These are phyloP conservation scores for Ranitomeya variabilis DNA, from an alignment of 2,113 vertebrate genomes.

Conservation along the genomic window DNA sequence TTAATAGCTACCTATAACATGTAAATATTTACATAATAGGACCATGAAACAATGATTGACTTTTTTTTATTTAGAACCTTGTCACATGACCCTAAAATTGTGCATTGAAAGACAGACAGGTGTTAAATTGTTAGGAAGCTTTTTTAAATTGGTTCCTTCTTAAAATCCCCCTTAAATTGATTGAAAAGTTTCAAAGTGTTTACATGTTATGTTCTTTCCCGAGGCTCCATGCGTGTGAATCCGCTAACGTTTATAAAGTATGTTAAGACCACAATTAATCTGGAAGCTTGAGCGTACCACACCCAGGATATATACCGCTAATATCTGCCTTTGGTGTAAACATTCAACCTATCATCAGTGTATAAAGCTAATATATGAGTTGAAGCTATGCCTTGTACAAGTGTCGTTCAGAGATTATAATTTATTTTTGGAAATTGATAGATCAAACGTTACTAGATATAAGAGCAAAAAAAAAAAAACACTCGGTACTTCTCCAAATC, in stretches of 20 bases:
- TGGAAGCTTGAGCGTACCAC: conserved; percentile 21
- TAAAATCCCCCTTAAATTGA: conserved; percentile 24
- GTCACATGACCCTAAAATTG: neutral
- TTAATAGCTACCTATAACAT: neutral
- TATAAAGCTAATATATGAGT: neutral
- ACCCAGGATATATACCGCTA: conserved; percentile 25
- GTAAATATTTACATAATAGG: neutral
- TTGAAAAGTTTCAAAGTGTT: conserved; percentile 37
- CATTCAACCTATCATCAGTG: neutral
- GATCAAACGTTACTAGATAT: neutral
- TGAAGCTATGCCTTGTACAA: neutral
- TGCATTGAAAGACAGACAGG: neutral
- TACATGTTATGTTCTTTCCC: conserved; percentile 27
- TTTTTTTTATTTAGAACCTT: neutral
- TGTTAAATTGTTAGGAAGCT: conserved; percentile 14
- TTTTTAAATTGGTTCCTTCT: neutral
- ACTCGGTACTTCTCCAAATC: too few species aligned
- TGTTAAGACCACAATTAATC: conserved; percentile 37
- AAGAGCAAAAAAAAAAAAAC: neutral
- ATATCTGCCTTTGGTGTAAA: neutral
- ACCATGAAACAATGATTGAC: neutral
- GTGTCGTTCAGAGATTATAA: neutral
- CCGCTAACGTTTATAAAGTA: conserved; percentile 43
- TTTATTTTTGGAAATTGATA: neutral
- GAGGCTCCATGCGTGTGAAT: conserved; percentile 41